These are phyloP conservation scores for Griposia aprilina DNA, from an alignment of 2,888 invertebrate species.

Conservation along the genomic window DNA sequence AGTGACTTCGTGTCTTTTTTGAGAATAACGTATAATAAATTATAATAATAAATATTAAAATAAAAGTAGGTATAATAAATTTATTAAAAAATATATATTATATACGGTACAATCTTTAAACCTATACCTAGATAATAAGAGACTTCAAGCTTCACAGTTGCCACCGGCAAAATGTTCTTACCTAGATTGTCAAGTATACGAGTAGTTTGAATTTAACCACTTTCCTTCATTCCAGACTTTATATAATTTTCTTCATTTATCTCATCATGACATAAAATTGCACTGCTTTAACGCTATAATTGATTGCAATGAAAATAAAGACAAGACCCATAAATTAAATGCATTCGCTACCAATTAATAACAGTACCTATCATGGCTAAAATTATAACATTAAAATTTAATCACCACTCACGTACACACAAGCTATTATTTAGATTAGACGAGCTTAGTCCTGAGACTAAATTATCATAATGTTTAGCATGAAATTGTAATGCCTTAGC, in stretches of 20 bases:
- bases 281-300: not conserved
- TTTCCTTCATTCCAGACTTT: not conserved
- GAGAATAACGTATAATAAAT: too few species aligned
- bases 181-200: not conserved
- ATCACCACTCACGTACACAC: constrained; percentile 36
- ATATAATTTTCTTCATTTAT: not conserved
- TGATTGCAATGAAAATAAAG: constrained; percentile 16
- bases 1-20: too few species aligned
- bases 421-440: constrained; percentile 39
- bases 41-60: too few species aligned
- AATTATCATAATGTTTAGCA: constrained; percentile 12
- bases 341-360: constrained; percentile 27
- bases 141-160: not conserved
- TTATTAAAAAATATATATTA: too few species aligned
- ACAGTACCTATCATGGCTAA: constrained; percentile 8
- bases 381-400: constrained; percentile 52
- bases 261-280: not conserved
- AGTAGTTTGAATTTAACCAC: not conserved
- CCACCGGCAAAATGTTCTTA: not conserved
- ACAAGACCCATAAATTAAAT: constrained; percentile 11
- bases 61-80: too few species aligned
- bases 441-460: constrained; percentile 34
- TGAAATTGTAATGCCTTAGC: constrained; percentile 70
- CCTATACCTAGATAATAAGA: too few species aligned
- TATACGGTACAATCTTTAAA: too few species aligned